Conservation (phyloP, 1,140 invertebrate species). For the Zaprionus africanus region DNA sequence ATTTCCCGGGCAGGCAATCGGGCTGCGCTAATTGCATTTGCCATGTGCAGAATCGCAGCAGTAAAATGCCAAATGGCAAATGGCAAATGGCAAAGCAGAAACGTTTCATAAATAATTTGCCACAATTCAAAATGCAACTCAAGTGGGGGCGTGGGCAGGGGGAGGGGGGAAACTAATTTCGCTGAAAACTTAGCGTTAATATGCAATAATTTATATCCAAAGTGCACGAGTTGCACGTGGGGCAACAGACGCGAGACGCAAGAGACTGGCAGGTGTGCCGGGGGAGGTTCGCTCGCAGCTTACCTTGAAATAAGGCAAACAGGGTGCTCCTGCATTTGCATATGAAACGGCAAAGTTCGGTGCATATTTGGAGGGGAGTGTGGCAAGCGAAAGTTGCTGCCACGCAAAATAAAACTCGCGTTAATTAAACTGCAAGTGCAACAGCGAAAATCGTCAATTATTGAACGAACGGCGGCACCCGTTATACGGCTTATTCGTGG, state of each 20-base stretch:
- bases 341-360: neutral
- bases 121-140: constrained; percentile 51
- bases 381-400: neutral
- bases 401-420: neutral
- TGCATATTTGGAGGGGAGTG: too few species aligned
- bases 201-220: constrained; percentile 74
- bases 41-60: constrained; percentile 10
- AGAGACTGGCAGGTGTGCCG: constrained; percentile 1
- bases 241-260: constrained; percentile 33
- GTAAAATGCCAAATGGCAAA: constrained; percentile 8
- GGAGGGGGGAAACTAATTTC: constrained; percentile 59
- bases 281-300: neutral
- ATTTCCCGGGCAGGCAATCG: constrained; percentile 61
- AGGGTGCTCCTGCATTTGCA: constrained; percentile 9
- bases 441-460: constrained; percentile 6
- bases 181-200: constrained; percentile 75
- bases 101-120: constrained; percentile 72
- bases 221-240: constrained; percentile 42
- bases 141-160: neutral
- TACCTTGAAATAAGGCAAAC: neutral
- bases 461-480: constrained; percentile 22
- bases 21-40: constrained; percentile 70
- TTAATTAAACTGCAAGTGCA: neutral
- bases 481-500: constrained; percentile 38
- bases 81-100: constrained; percentile 31